Conservation (phyloP, 92 coral and sea anemone species). For the Porites divaricata region DNA sequence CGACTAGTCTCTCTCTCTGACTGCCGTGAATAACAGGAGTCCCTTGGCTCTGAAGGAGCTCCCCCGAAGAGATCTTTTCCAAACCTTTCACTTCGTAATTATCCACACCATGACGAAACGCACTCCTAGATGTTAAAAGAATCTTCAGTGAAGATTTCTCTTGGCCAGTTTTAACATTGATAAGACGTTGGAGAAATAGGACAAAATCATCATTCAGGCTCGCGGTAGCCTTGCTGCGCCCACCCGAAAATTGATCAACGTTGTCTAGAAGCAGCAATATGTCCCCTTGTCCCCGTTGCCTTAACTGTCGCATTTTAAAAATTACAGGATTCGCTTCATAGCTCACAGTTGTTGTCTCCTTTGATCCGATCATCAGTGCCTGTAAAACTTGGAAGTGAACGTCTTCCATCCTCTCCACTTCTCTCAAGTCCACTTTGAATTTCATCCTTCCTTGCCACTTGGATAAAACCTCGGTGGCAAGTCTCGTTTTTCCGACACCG, state of each 20-base stretch:
- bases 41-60: constrained; percentile 18
- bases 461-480: constrained; percentile 45
- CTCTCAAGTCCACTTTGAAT: constrained; percentile 48
- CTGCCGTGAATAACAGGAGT: background rate
- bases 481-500: constrained; percentile 74
- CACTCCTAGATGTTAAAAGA: constrained; percentile 59
- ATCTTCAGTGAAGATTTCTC: constrained; percentile 31
- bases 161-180: constrained; percentile 14
- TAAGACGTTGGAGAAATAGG: constrained; percentile 15
- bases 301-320: constrained; percentile 16
- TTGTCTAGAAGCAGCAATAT: constrained; percentile 32
- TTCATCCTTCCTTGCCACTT: background rate
- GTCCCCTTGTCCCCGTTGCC: background rate
- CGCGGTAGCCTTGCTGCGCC: background rate
- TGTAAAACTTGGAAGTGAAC: constrained; percentile 40
- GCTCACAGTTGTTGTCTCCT: background rate
- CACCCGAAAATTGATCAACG: constrained; percentile 20
- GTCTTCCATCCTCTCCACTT: constrained; percentile 10
- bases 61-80: constrained; percentile 22
- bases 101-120: constrained; percentile 32
- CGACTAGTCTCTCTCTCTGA: constrained; percentile 9
- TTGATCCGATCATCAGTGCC: constrained; percentile 17
- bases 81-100: constrained; percentile 59
- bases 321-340: constrained; percentile 38
- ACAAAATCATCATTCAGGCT: background rate